Conservation (phyloP, 2,113 vertebrate genomes). For the Nothoprocta pentlandii region DNA sequence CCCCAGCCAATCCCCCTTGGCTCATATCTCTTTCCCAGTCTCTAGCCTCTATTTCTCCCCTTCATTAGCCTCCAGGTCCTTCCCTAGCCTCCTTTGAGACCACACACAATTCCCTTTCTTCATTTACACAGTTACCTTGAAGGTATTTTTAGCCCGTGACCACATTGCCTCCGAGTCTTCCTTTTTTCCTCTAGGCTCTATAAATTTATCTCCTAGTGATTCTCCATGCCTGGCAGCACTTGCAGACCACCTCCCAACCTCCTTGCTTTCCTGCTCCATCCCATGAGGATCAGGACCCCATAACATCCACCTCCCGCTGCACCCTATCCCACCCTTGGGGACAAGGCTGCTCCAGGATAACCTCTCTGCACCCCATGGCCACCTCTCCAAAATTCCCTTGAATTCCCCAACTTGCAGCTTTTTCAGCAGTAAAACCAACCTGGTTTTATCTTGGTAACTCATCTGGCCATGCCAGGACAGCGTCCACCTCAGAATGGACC, state of each 20-base stretch:
- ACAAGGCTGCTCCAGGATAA: not conserved
- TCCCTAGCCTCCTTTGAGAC: not conserved
- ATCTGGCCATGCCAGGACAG: not conserved
- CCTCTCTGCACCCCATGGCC: rapidly evolving
- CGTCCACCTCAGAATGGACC: not conserved
- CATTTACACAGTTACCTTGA: slow-evolving; percentile 59
- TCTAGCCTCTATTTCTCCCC: rapidly evolving
- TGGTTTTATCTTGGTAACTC: rapidly evolving
- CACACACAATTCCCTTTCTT: not conserved
- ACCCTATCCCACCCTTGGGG: not conserved
- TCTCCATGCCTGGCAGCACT: not conserved
- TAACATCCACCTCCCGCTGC: rapidly evolving
- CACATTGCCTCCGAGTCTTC: slow-evolving; percentile 30
- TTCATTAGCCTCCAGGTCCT: not conserved
- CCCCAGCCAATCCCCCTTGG: rapidly evolving
- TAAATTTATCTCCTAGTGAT: slow-evolving; percentile 57
- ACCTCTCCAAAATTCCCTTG: not conserved
- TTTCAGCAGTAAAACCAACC: not conserved
- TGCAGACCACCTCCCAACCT: not conserved
- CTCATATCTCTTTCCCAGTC: not conserved
- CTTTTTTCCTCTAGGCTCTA: not conserved
- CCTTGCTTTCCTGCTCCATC: not conserved
- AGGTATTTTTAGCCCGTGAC: slow-evolving; percentile 63
- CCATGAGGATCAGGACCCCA: not conserved
- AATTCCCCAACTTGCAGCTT: rapidly evolving